Base-by-base conservation (phyloP, 2,888 invertebrate species). In the Drosophila stalkeri region DNA sequence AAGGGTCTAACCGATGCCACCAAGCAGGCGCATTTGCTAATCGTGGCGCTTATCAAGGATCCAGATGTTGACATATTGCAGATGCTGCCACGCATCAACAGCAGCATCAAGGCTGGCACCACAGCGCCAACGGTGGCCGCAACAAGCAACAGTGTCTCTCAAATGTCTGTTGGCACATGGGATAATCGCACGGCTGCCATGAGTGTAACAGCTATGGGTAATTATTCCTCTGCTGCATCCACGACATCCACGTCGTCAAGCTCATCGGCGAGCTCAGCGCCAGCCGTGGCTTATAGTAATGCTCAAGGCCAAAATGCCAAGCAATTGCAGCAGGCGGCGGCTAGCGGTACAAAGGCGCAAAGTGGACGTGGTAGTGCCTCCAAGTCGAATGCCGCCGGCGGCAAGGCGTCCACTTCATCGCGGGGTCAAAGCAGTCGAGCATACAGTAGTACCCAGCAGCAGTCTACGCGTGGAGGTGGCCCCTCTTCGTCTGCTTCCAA, bases 1-100 rank as follows among this genome's bases (percentile, higher is more conserved):
- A 98, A 98, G 94, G 99, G 99, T 55, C 96, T 98, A 0, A 95
- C 96, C 23, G 99, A 99, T 88, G 97, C 98, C 9, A 98, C 97
- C 0, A 97, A 97, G 92, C 98, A 98, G 92, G 99, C 99, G 60
- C 97, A 98, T 91, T 95, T 95, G 83, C 94, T 99, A 90, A 99
- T 99, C 83, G 96, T 97, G 49, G 96, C 98, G 12, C 95, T 99
- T 90, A 97, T 99, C 90, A 97, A 98, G 93, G 99, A 99, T 94
- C 98, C 98, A 7, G 99, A 99, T 85, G 97, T 97, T 3, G 98
- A 98, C 92, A 96, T 98, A 83, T 94, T 96, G 80, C 96, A 96
- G 91, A 95, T 98, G 94, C 93, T 98, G 91, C 96, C 97, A 64
- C 95, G 96, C 39, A 92, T 92, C 16, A 93, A 93, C 60, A 90